phyloP scores from a whole-genome alignment of 1,140 invertebrate genomes.

The Lanistes nyassanus region DNA sequence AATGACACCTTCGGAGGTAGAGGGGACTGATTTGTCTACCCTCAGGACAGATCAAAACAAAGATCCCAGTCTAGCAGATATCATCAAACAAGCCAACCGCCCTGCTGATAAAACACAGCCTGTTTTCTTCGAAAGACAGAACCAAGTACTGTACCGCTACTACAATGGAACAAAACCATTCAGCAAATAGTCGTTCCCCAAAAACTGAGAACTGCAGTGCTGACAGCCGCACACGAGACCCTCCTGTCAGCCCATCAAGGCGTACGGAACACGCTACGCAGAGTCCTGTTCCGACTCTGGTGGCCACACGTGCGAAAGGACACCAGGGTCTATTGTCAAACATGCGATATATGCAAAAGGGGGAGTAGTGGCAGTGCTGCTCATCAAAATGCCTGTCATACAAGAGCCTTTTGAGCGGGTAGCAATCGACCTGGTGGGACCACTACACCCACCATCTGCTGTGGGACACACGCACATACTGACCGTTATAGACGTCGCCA shows the following conservation, averaged over 20 bases:
- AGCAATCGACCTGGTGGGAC: conserved; percentile 41
- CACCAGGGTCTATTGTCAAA: conserved; percentile 13
- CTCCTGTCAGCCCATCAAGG: conserved; percentile 26
- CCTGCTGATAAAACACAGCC: no score
- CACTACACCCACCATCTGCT: conserved; percentile 29
- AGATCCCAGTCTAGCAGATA: no score
- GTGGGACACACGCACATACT: conserved; percentile 39
- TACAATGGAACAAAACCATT: no score
- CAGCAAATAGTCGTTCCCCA: conserved; percentile 12
- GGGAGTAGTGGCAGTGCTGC: conserved; percentile 14
- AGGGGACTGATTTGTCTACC: no score
- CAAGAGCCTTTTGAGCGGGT: conserved; percentile 39
- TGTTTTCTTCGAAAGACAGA: no score
- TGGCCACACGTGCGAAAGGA: conserved; percentile 28
- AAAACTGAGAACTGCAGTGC: background rate
- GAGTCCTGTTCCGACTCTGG: conserved; percentile 20
- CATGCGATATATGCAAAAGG: conserved; percentile 33
- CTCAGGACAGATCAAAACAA: no score
- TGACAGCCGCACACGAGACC: conserved; percentile 24
- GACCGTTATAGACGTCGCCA: conserved; percentile 35
- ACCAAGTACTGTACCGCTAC: no score
- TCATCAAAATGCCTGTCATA: conserved; percentile 33
- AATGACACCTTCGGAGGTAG: no score
- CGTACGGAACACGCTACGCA: conserved; percentile 7
- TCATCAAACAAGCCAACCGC: no score